These are phyloP conservation scores for Mimas tiliae DNA, from an alignment of 2,888 invertebrate genomes.

Conservation along the genomic window DNA sequence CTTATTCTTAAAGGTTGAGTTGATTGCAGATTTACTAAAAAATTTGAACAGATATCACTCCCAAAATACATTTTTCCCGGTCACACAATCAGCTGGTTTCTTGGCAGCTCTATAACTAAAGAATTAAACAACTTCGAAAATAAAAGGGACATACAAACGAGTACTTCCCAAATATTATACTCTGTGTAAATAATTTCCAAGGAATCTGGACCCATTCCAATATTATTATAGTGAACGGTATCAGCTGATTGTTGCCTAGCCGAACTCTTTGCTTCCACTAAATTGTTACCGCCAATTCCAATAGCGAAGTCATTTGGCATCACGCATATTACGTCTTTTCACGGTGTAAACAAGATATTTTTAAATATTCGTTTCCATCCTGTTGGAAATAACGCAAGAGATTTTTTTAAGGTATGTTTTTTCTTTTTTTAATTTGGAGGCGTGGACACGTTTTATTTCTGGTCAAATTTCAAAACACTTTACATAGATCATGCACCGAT, in stretches of 20 bases:
- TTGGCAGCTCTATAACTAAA: not conserved
- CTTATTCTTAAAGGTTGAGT: no score
- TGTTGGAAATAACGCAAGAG: slow-evolving; percentile 27
- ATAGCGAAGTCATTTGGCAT: slow-evolving; percentile 61
- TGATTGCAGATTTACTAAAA: not conserved
- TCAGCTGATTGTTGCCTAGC: slow-evolving; percentile 27
- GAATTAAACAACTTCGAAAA: slow-evolving; percentile 13
- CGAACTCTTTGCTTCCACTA: slow-evolving; percentile 25
- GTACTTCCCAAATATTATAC: slow-evolving; percentile 19
- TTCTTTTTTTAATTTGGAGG: slow-evolving; percentile 1
- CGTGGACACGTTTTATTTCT: not conserved
- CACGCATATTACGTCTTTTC: slow-evolving; percentile 47
- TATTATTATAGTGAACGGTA: slow-evolving; percentile 23
- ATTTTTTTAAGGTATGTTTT: slow-evolving; percentile 29
- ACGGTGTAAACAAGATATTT: slow-evolving; percentile 60
- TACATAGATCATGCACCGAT: not conserved
- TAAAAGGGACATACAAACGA: slow-evolving; percentile 10
- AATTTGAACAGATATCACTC: not conserved
- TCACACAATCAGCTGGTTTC: not conserved
- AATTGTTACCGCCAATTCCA: slow-evolving; percentile 49
- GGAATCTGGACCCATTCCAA: slow-evolving; percentile 29
- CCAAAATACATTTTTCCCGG: not conserved
- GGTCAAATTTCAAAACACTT: not conserved
- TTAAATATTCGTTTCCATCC: slow-evolving; percentile 33
- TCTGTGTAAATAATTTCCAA: slow-evolving; percentile 23